Evolutionary conservation across 2,888 invertebrate species (phyloP).

Genomic region (Tetanocera ferruginea): DNA sequence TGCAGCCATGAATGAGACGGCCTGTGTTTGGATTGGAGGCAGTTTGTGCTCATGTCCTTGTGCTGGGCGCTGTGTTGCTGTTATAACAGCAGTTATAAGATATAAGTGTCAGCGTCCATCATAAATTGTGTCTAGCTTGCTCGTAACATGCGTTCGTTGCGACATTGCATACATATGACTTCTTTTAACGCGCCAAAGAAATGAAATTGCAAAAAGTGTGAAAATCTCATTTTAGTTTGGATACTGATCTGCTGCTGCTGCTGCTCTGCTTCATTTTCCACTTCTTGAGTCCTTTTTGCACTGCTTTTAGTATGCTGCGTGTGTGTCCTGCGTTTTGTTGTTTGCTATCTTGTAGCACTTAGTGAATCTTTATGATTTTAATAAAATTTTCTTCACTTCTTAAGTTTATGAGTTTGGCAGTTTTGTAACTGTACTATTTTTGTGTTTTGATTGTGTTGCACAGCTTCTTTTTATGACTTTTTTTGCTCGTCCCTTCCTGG

Average conservation of each 20-base stretch:
- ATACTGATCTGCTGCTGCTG: neutral
- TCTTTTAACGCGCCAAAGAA: slow-evolving; percentile 25
- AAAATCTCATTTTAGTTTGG: slow-evolving; percentile 8
- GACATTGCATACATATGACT: slow-evolving; percentile 29
- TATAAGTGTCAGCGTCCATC: neutral
- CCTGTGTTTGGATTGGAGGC: no score
- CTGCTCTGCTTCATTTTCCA: neutral
- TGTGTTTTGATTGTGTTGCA: neutral
- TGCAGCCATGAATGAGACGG: neutral
- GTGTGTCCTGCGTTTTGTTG: slow-evolving; percentile 45
- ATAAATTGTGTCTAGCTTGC: slow-evolving; percentile 20
- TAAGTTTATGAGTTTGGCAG: slow-evolving; percentile 15
- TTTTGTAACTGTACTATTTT: slow-evolving; percentile 7
- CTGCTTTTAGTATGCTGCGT: slow-evolving; percentile 22
- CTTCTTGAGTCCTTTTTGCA: neutral
- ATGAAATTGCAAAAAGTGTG: slow-evolving; percentile 20
- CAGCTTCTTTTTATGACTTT: slow-evolving; percentile 15
- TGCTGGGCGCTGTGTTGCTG: neutral
- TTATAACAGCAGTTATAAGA: neutral
- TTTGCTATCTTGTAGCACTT: slow-evolving; percentile 51
- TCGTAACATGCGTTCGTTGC: no score
- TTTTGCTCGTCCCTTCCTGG: neutral
- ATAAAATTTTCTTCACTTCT: slow-evolving; percentile 47
- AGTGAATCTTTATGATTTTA: slow-evolving; percentile 54
- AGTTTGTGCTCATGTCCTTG: no score